These are phyloP conservation scores for Anadara kagoshimensis DNA, from an alignment of 1,140 invertebrate genomes.

Conservation along the genomic window DNA sequence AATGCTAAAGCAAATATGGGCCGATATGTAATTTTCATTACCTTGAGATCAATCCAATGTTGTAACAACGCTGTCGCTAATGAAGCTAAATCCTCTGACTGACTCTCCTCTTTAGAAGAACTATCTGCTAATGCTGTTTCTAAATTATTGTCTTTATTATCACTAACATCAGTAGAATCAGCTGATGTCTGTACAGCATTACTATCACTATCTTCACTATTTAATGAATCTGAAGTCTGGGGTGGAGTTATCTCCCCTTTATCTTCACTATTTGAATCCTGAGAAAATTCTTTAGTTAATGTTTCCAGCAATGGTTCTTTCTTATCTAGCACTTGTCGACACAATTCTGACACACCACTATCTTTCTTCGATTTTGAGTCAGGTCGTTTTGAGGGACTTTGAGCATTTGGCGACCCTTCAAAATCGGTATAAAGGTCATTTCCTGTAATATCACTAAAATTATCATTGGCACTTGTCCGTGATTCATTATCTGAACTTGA, in stretches of 20 bases:
- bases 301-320: slow-evolving; percentile 11
- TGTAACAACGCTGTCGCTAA: slow-evolving; percentile 82
- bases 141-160: slow-evolving; percentile 6
- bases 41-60: slow-evolving; percentile 86
- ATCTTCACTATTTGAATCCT: slow-evolving; percentile 20
- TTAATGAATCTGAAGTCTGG: no score
- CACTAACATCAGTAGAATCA: slow-evolving; percentile 7
- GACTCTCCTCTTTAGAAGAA: slow-evolving; percentile 22
- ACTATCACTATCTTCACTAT: no score
- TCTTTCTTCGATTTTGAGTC: neutral
- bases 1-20: no score
- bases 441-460: slow-evolving; percentile 21
- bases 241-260: neutral
- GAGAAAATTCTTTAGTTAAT: slow-evolving; percentile 18
- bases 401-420: slow-evolving; percentile 2
- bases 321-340: slow-evolving; percentile 39
- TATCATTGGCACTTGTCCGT: slow-evolving; percentile 49
- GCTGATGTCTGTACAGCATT: slow-evolving; percentile 9
- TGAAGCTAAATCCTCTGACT: slow-evolving; percentile 39
- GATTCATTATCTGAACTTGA: slow-evolving; percentile 63
- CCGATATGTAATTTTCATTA: no score
- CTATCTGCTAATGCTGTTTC: slow-evolving; percentile 20
- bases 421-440: slow-evolving; percentile 28
- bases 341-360: slow-evolving; percentile 19
- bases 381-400: neutral